A percentile compares a stretch with the other conserved stretches of the same genome.
Conservation (phyloP, 2,888 invertebrate genomes). For the Vanessa cardui region DNA sequence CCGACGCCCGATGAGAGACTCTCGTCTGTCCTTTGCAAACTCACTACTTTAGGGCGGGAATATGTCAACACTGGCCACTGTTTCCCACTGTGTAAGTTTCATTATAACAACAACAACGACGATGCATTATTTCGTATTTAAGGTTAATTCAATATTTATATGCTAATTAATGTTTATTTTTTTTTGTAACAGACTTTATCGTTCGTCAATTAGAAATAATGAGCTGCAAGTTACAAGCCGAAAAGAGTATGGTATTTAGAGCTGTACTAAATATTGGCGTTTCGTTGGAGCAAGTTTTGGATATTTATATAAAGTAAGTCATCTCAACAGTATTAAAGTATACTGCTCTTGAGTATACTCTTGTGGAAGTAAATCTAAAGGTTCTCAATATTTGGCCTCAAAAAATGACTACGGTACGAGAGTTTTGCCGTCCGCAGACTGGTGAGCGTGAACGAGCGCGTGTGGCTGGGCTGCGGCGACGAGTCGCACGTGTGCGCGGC, state of each 20-base stretch:
- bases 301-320: conserved; percentile 90
- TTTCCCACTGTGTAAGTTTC: conserved; percentile 89
- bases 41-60: conserved; percentile 88
- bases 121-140: background rate
- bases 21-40: conserved; percentile 88
- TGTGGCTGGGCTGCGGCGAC: conserved; percentile 92
- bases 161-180: background rate
- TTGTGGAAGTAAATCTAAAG: too few species aligned
- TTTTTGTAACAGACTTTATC: conserved; percentile 85
- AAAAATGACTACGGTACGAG: too few species aligned
- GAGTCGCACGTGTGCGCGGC: conserved; percentile 93
- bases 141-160: background rate
- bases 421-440: conserved; percentile 70
- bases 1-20: conserved; percentile 82
- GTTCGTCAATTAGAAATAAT: conserved; percentile 90
- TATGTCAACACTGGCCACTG: conserved; percentile 92
- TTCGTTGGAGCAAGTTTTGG: conserved; percentile 88
- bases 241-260: conserved; percentile 89
- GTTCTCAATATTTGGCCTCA: too few species aligned
- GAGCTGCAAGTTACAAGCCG: conserved; percentile 87
- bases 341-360: background rate
- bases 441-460: conserved; percentile 91
- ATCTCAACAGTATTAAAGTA: background rate
- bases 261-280: conserved; percentile 90
- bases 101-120: background rate